Evolutionary conservation across 2,888 invertebrate genomes (phyloP), one percentile per base, ranked within the genome.

Genomic region (Cheilosia vernalis): DNA sequence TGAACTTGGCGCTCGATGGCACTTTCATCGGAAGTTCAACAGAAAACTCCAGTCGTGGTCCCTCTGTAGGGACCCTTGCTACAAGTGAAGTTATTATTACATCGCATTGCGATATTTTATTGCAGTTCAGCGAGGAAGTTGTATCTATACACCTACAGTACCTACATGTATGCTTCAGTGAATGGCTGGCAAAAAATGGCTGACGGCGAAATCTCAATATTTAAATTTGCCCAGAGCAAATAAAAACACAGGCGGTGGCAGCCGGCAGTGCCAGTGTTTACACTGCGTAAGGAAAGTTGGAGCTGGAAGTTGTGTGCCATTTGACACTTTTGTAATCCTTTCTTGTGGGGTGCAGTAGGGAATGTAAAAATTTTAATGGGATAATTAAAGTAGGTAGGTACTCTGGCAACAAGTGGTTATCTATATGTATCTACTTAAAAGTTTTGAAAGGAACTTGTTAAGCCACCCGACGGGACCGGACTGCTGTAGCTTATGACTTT

Each of bases 41-140:
- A 81, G 33, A 33, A 80, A 72, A 47, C 42, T n/a, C 42, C 44
- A 19, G 19, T 27, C 40, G 19, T 51, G 24, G 19, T 66, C 33
- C 42, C 47, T n/a, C 63, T 30, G n/a, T 40, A 53, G 44, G 51
- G 73, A 78, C 83, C 66, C 73, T 51, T 56, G 72, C 61, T 33
- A 21, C 53, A 56, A 74, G 56, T 58, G 69, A 80, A 76, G 80
- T 85, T 80, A 81, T 85, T 85, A 85, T 80, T 85, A 81, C 81
- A 85, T 81, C 85, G 76, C 85, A 85, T 67, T 85, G 85, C 85
- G 76, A 85, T 81, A 85, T 85, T 85, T 81, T 85, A 85, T 85
- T 85, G 85, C 85, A 85, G 81, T 66, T 69, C 69, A 74, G 70
- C 69, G 47, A 47, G 63, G 53, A 79, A 67, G 49, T 81, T 70